phyloP scores from a whole-genome alignment of 2,113 vertebrate species.

The Scomber japonicus region DNA sequence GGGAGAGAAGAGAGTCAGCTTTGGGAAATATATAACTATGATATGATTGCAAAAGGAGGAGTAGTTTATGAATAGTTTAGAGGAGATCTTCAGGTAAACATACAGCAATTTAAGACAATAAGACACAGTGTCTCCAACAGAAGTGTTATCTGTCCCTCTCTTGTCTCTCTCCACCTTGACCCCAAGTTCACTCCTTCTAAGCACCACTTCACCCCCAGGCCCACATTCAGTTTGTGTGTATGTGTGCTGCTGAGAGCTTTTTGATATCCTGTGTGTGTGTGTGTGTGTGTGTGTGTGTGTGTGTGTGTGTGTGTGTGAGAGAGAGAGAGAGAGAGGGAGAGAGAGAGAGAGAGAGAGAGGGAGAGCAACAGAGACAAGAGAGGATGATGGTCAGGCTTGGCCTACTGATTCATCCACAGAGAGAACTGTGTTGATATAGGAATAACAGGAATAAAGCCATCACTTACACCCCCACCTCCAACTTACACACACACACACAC shows the following conservation, averaged over 20 bases:
- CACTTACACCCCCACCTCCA: conserved; percentile 25
- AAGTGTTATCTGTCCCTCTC: conserved; percentile 48
- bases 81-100: background rate
- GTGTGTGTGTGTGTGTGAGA: conserved; percentile 13
- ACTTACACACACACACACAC: conserved; percentile 32
- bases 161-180: conserved; percentile 65
- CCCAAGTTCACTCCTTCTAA: conserved; percentile 64
- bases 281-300: conserved; percentile 23
- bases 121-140: conserved; percentile 40
- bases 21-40: conserved; percentile 34
- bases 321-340: background rate
- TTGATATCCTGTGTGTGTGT: conserved; percentile 49
- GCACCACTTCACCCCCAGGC: conserved; percentile 76
- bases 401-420: conserved; percentile 76
- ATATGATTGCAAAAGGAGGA: conserved; percentile 26
- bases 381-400: conserved; percentile 72
- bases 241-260: conserved; percentile 15
- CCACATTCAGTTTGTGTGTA: conserved; percentile 36
- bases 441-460: conserved; percentile 76
- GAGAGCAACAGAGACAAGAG: conserved; percentile 56
- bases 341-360: conserved; percentile 22
- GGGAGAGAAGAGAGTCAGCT: background rate
- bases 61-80: conserved; percentile 41
- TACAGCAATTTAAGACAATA: conserved; percentile 22
- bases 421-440: conserved; percentile 69